These are phyloP conservation scores for Phyto melanocephala DNA, from an alignment of 2,888 invertebrate genomes.

Conservation along the genomic window DNA sequence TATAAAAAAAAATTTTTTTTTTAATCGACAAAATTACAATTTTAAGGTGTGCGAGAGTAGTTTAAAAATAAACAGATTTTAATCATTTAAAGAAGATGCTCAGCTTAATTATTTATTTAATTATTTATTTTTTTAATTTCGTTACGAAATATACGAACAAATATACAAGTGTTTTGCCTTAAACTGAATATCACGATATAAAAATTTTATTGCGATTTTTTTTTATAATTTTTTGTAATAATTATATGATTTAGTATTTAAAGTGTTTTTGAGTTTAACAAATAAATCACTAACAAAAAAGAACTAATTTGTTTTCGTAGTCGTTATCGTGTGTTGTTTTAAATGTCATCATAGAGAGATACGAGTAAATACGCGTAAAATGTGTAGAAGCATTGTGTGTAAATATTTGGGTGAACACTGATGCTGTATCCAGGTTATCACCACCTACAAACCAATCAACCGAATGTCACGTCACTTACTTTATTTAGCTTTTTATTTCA, in stretches of 20 bases:
- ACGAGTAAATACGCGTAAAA: background rate
- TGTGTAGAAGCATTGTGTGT: background rate
- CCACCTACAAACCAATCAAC: background rate
- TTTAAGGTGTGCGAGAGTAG: conserved; percentile 49
- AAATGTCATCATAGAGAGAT: conserved; percentile 23
- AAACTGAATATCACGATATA: conserved; percentile 54
- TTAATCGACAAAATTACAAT: background rate
- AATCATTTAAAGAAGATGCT: conserved; percentile 46
- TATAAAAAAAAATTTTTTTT: conserved; percentile 1
- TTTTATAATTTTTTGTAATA: conserved; percentile 24
- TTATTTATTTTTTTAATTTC: background rate
- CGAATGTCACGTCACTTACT: conserved; percentile 24
- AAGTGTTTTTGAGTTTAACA: conserved; percentile 20
- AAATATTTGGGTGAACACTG: background rate
- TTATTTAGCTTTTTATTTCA: background rate
- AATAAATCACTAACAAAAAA: background rate
- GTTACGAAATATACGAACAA: background rate
- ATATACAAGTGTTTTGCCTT: conserved; percentile 45
- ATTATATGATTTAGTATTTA: conserved; percentile 37
- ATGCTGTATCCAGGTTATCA: conserved; percentile 39
- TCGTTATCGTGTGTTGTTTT: conserved; percentile 29
- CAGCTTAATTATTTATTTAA: background rate
- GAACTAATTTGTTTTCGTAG: background rate
- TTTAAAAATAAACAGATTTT: conserved; percentile 23
- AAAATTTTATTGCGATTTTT: conserved; percentile 26